Evolutionary conservation across 2,113 vertebrate species (phyloP).

Genomic region (Columba livia): DNA sequence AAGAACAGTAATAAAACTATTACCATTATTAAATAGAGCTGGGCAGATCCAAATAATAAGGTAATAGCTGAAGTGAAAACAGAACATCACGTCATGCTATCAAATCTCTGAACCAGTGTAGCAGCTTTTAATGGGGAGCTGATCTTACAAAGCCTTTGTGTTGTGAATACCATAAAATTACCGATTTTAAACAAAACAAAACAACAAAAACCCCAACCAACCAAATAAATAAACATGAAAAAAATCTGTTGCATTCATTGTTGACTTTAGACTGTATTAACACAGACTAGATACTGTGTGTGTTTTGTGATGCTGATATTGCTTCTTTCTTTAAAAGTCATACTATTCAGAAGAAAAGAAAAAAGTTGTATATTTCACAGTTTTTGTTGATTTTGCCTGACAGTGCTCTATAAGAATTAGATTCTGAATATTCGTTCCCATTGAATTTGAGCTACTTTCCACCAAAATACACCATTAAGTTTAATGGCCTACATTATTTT

Average conservation of each 20-base stretch:
- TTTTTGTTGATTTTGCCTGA: neutral
- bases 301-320: neutral
- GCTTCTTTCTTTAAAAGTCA: neutral
- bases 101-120: neutral
- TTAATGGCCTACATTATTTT: neutral
- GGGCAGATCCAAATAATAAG: neutral
- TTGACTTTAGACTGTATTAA: neutral
- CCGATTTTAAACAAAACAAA: rapidly evolving
- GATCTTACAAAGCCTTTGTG: neutral
- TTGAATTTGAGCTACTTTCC: neutral
- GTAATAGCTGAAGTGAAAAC: neutral
- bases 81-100: neutral
- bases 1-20: neutral
- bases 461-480: neutral
- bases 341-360: neutral
- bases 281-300: neutral
- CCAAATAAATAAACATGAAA: no score
- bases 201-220: no score
- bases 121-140: neutral
- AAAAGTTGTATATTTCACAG: neutral
- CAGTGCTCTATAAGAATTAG: neutral
- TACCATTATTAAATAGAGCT: neutral
- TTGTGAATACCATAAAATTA: neutral
- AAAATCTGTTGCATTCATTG: neutral
- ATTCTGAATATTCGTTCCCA: neutral